These are phyloP conservation scores for Rhineura floridana DNA, from an alignment of 2,113 vertebrate species.

Conservation along the genomic window DNA sequence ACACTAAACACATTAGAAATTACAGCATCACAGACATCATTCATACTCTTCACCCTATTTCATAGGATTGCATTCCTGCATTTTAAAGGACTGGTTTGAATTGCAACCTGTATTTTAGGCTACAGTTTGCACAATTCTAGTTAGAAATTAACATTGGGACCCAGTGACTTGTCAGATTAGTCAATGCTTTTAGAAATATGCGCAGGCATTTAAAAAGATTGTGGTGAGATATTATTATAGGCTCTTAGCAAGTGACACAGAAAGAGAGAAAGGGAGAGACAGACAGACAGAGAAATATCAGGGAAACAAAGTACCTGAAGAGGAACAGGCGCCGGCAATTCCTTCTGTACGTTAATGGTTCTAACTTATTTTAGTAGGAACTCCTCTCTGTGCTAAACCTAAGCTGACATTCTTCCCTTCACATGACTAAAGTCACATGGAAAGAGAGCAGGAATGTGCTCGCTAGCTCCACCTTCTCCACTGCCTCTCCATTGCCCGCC, in stretches of 20 bases:
- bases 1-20: neutral
- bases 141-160: neutral
- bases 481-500: neutral
- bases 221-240: neutral
- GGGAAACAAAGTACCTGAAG: neutral
- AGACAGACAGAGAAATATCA: neutral
- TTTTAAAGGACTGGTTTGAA: neutral
- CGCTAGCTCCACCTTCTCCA: neutral
- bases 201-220: neutral
- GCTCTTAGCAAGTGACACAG: neutral
- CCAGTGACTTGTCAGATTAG: neutral
- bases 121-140: neutral
- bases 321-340: neutral
- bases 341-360: neutral
- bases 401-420: neutral
- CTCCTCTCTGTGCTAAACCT: neutral
- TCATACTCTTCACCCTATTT: neutral
- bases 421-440: too few species aligned
- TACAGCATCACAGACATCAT: neutral
- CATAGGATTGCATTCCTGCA: neutral
- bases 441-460: too few species aligned
- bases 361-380: neutral
- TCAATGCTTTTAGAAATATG: neutral
- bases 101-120: neutral
- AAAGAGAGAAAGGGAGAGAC: neutral